Evolutionary conservation across 2,888 invertebrate species (phyloP).

Genomic region (Dryococelus australis): DNA sequence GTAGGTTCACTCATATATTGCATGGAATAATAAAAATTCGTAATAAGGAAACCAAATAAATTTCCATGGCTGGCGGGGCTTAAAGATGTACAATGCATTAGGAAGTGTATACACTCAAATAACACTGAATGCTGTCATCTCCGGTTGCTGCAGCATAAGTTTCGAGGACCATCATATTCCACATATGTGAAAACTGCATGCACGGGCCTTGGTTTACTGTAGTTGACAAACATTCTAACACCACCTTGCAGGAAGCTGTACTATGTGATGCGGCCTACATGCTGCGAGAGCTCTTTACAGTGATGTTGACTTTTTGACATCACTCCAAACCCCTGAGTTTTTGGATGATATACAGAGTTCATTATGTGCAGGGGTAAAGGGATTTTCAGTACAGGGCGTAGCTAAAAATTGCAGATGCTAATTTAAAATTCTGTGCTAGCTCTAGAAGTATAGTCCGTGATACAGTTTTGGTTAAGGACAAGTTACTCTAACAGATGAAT

Average conservation of each 20-base stretch:
- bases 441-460: background rate
- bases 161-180: constrained; percentile 53
- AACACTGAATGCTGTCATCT: constrained; percentile 49
- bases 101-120: constrained; percentile 50
- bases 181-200: constrained; percentile 53
- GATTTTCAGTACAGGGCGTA: too few relatives aligned
- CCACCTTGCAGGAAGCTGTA: constrained; percentile 51
- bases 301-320: constrained; percentile 23
- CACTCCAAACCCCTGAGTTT: constrained; percentile 30
- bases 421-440: constrained; percentile 12
- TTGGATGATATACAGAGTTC: constrained; percentile 42
- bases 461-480: constrained; percentile 36
- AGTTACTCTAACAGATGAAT: too few relatives aligned
- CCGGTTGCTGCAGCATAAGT: constrained; percentile 46
- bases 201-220: constrained; percentile 51
- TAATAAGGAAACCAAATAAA: constrained; percentile 33
- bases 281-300: constrained; percentile 40
- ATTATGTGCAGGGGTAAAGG: background rate
- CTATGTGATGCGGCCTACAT: constrained; percentile 6
- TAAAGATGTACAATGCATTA: constrained; percentile 38
- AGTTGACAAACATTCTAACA: constrained; percentile 53
- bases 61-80: constrained; percentile 43
- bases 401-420: constrained; percentile 9
- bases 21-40: constrained; percentile 39
- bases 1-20: constrained; percentile 47